Evolutionary conservation across 2,797 vertebrate genomes (phyloP).

Genomic region (Anisognathus igniventris): DNA sequence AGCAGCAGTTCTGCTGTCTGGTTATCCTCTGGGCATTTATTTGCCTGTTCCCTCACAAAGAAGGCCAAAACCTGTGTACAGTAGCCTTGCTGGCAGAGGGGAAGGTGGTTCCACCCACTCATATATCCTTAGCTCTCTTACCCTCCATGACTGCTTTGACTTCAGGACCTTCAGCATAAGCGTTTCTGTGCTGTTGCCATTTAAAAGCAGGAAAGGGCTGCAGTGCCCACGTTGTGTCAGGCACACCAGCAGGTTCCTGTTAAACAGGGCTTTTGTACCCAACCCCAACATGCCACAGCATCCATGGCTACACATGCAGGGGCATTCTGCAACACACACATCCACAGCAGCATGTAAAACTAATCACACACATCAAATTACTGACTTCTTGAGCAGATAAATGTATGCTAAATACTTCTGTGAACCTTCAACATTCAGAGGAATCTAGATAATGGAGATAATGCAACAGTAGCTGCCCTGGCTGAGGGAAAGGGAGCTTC

Average conservation of each 20-base stretch:
- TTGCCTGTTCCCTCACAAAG: neutral
- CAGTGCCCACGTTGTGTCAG: neutral
- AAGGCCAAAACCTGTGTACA: neutral
- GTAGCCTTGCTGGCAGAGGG: neutral
- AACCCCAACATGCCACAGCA: rapidly evolving
- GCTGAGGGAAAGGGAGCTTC: neutral
- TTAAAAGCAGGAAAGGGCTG: neutral
- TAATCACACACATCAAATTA: neutral
- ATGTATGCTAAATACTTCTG: neutral
- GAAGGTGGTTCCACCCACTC: neutral
- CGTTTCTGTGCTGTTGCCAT: neutral
- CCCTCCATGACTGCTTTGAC: neutral
- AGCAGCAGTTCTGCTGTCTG: neutral
- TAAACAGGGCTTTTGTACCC: neutral
- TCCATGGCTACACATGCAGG: rapidly evolving
- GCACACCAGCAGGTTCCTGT: neutral
- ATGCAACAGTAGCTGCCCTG: neutral
- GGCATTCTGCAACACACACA: neutral
- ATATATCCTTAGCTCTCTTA: neutral
- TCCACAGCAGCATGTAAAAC: neutral
- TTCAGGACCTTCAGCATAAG: neutral
- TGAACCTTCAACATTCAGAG: neutral
- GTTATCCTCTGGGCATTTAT: neutral
- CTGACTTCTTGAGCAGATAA: neutral
- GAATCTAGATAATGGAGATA: neutral